These are phyloP conservation scores for Drosophila pallidifrons DNA, from an alignment of 1,140 invertebrate genomes.

Conservation along the genomic window DNA sequence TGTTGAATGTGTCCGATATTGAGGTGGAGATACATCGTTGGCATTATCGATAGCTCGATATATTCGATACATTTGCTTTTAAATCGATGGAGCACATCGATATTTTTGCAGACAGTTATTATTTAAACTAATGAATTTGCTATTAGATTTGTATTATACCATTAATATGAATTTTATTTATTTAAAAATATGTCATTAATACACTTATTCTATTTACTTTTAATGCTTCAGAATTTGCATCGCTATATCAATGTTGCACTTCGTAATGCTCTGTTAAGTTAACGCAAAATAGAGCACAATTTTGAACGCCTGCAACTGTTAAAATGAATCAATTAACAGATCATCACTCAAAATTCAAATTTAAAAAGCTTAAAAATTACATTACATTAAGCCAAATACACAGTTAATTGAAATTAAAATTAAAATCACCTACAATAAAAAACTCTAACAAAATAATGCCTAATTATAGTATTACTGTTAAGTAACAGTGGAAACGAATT, in stretches of 20 bases:
- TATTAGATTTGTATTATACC: too few species aligned
- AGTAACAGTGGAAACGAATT: neutral
- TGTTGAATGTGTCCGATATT: constrained; percentile 42
- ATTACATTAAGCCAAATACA: too few species aligned
- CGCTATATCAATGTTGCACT: constrained; percentile 20
- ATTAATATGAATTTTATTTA: too few species aligned
- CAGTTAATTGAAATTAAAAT: neutral
- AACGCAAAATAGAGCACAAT: constrained; percentile 1
- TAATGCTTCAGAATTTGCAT: neutral
- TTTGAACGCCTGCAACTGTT: neutral
- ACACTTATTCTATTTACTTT: neutral
- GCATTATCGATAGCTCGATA: too few species aligned
- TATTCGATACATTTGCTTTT: too few species aligned
- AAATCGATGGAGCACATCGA: too few species aligned
- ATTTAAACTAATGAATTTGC: too few species aligned
- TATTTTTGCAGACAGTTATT: too few species aligned
- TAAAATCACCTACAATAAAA: neutral
- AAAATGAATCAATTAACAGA: neutral
- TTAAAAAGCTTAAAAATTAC: too few species aligned
- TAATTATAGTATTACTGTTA: neutral
- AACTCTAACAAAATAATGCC: neutral
- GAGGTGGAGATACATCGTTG: too few species aligned
- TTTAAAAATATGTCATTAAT: neutral
- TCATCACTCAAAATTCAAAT: too few species aligned
- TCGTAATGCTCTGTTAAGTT: neutral